Evolutionary conservation across 2,888 invertebrate species (phyloP), one percentile per base, ranked within the genome.

Genomic region (Allacma fusca): DNA sequence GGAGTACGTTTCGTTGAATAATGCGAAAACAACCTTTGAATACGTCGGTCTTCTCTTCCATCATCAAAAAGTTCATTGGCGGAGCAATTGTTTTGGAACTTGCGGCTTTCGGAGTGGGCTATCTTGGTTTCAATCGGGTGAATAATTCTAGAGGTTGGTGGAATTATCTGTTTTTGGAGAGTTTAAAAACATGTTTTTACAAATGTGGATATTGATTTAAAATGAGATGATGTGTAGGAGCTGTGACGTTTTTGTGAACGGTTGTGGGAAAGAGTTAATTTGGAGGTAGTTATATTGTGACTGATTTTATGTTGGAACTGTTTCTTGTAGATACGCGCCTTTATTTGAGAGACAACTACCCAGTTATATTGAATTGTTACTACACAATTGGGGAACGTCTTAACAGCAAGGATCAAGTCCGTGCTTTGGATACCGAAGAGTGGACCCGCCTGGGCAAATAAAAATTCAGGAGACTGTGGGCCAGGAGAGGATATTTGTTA

Each of bases 321-420:
- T n/a, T n/a, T 44, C 62, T 64, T 69, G 19, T 65, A 81, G 81
- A 81, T 12, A 78, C 70, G 43, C 77, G 83, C 0, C 73, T 78
- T 29, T 44, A 74, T 7, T 26, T 77, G 7, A 75, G 76, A n/a
- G 28, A 70, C 12, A 76, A 77, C 7, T 82, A 77, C n/a, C 84
- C 84, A 26, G 80, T 77, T 75, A 57, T 77, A 13, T 77, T 84
- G 72, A 79, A 79, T 44, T 64, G 74, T 19, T 84, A 83, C 67
- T 84, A 84, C 74, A 79, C 75, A 12, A 57, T 84, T 44, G 83
- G 81, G 21, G 83, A 82, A 76, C 26, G 65, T 19, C 21, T 82
- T 12, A 73, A 78, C 59, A 79, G 79, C 9, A 28, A 57, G 9
- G 68, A 77, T 57, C 12, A 19, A 1, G 82, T 80, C 44, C 67